Evolutionary conservation across 2,888 invertebrate species (phyloP), one percentile per base, ranked within the genome.

Genomic region (Sarcophaga caerulescens): DNA sequence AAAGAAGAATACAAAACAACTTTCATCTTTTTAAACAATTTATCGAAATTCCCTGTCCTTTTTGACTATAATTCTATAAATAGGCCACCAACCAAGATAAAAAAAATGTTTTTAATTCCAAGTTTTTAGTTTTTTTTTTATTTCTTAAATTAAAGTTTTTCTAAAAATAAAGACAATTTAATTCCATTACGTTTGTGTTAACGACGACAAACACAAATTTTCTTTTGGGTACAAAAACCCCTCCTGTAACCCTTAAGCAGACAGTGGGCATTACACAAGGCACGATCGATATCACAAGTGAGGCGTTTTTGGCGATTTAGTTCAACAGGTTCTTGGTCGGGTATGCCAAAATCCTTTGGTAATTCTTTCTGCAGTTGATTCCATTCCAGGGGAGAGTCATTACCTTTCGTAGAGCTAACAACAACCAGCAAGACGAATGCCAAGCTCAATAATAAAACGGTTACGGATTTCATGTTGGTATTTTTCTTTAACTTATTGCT

Each of bases 401-500:
- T 19, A 3, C 65, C 81, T 44, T 35, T 17, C 11, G 69, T 75
- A 17, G 35, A 52, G 17, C 45, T 47, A 3, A 66, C 47, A 19
- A 1, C 21, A 17, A 17, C 52, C 45, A 75, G n/a, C 25, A 62
- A 62, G 19, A 81, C 4, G 4, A 75, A 59, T 17, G 52, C 45
- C 25, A 81, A 57, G 4, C 23, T 69, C 8, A 63, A 2, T 17
- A 75, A 4, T 5, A 69, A 52, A 14, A 69, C 21, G 52, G 21
- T 17, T 1, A 44, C 2, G 1, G 68, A 25, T 69, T 81, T 81
- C 81, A 81, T 81, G 44, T 81, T 70, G 2, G 21, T 35, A 6
- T 35, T 35, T 35, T 35, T 3, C 8, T 35, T 35, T 10, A 35
- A 35, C 8, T 35, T 35, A 35, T 10, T 35, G 35, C 35, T 35